phyloP scores from a whole-genome alignment of 2,888 invertebrate genomes.

The Stegana nigrithorax region DNA sequence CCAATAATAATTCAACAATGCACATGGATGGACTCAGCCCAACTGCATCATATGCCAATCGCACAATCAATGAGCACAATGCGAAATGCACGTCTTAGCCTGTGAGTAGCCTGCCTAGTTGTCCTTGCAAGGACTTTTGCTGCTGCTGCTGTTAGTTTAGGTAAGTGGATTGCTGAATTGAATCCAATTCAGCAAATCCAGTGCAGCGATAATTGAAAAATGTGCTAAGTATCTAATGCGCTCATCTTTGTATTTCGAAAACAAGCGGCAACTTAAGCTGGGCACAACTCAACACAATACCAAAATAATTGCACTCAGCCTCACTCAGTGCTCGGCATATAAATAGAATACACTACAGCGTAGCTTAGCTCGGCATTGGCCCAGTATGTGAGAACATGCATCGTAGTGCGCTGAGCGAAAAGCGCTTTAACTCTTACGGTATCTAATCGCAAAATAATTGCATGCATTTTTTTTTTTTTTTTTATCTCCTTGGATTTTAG shows the following conservation, averaged over 20 bases:
- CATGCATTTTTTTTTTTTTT: too few species aligned
- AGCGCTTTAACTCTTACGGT: conserved; percentile 13
- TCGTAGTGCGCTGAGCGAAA: neutral
- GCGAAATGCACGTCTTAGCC: too few species aligned
- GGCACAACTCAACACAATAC: conserved; percentile 21
- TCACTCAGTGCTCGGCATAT: neutral
- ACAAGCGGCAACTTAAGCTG: conserved; percentile 42
- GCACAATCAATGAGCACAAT: too few species aligned
- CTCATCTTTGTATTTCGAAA: conserved; percentile 57
- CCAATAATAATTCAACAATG: conserved; percentile 43
- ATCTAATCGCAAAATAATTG: neutral
- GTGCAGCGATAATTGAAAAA: conserved; percentile 52
- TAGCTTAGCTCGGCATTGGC: neutral
- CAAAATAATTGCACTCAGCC: neutral
- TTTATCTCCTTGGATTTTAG: neutral
- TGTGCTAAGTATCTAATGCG: conserved; percentile 65
- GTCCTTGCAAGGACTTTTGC: conserved; percentile 4
- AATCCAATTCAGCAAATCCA: conserved; percentile 61
- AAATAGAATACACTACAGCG: neutral
- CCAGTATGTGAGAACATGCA: neutral
- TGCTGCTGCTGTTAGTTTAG: conserved; percentile 3
- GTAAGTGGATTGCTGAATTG: conserved; percentile 52
- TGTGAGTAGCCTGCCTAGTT: neutral
- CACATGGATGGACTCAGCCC: too few species aligned
- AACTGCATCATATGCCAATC: too few species aligned